A percentile compares a stretch with the other conserved stretches of the same genome.
Evolutionary conservation across 2,888 invertebrate genomes (phyloP).

Genomic region (Dryomyza anilis): DNA sequence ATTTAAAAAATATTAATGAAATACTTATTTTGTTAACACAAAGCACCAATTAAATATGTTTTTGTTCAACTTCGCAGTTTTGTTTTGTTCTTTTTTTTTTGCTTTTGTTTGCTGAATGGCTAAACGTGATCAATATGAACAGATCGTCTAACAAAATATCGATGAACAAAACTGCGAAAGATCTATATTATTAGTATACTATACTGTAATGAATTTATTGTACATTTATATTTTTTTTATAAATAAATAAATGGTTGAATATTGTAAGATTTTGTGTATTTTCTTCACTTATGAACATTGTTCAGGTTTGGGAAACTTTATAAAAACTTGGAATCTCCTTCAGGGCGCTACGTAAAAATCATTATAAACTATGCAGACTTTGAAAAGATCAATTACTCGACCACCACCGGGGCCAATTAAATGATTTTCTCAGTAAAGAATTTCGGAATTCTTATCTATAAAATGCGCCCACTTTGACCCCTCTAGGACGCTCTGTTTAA

Average conservation of each 20-base stretch:
- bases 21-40: background rate
- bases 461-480: too few relatives aligned
- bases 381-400: too few relatives aligned
- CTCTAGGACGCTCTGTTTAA: too few relatives aligned
- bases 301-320: too few relatives aligned
- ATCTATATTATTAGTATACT: background rate
- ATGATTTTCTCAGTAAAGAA: too few relatives aligned
- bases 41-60: background rate
- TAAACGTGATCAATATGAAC: background rate
- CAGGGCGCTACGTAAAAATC: too few relatives aligned
- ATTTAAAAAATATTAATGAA: background rate
- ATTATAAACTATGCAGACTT: too few relatives aligned
- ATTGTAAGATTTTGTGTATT: background rate
- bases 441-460: too few relatives aligned
- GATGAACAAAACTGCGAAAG: background rate
- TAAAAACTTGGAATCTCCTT: too few relatives aligned
- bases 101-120: background rate
- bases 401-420: too few relatives aligned
- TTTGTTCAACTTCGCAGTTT: background rate
- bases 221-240: constrained; percentile 13
- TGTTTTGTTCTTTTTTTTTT: background rate
- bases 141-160: background rate
- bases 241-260: constrained; percentile 21
- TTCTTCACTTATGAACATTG: background rate
- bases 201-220: constrained; percentile 7